Base-by-base conservation (phyloP, 2,888 invertebrate genomes). In the Cybosia mesomella region DNA sequence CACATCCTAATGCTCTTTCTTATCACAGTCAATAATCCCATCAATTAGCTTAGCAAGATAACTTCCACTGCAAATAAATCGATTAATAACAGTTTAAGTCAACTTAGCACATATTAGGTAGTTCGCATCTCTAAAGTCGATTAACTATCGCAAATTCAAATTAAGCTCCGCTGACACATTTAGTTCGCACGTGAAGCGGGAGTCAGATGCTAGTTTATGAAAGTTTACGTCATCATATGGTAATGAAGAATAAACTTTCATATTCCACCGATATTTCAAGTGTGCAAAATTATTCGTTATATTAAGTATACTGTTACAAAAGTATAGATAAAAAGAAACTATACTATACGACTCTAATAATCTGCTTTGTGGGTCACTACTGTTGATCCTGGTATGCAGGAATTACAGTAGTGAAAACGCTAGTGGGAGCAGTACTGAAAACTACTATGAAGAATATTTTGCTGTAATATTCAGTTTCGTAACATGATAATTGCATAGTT, bases 101-200 rank as follows among this genome's bases (percentile, higher is more conserved):
- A 66, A 72, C 82, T 84, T 82, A 82, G 75, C 82, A 75, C 80
- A 68, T 80, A 82, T 83, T 82, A 82, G 82, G 73, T 74, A 82
- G 79, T 72, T 77, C 64, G 74, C 75, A 80, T 82, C 80, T 85
- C 82, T 76, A 82, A 87, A 84, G 81, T 84, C 82, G 81, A 85
- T 86, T 86, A 86, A 85, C 85, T 85, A 81, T 74, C 75, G 80
- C 81, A 84, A 87, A 86, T 85, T 83, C 71, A 79, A 84, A 82
- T 88, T 86, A 84, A 88, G 84, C 80, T 76, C n/a, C 72, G 81
- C 80, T 83, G 80, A 83, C 82, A 86, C 80, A 86, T 83, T 64
- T 82, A 83, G 80, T 79, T 84, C 11, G 68, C 74, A 76, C 75
- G 76, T 76, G 74, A 71, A 75, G 66, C 73, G 66, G 63, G 67